Percentiles rank a stretch among this genome's conserved stretches.
Conservation (phyloP, 2,888 invertebrate species). For the Mermis nigrescens region DNA sequence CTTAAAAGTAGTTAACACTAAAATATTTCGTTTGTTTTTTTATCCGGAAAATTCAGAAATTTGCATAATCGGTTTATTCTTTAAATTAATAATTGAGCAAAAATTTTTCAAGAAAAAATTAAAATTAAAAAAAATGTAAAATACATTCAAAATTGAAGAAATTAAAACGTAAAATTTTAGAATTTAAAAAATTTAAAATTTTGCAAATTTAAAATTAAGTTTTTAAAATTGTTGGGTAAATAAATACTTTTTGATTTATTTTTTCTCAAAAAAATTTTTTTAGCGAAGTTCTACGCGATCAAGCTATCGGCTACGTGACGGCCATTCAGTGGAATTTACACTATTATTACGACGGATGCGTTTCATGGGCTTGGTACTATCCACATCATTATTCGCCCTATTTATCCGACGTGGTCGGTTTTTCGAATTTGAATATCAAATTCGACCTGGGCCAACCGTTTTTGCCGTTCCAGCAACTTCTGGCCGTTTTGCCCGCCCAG, state of each 20-base stretch:
- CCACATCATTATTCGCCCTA: conserved; percentile 92
- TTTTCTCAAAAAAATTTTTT: conserved; percentile 27
- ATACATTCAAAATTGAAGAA: no score
- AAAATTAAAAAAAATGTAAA: no score
- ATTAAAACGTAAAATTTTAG: no score
- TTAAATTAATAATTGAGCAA: no score
- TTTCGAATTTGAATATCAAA: conserved; percentile 50
- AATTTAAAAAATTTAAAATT: no score
- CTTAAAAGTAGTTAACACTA: no score
- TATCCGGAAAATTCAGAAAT: no score
- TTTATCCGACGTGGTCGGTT: conserved; percentile 71
- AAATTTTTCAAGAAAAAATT: no score
- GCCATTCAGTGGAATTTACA: conserved; percentile 89
- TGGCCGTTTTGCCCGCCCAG: conserved; percentile 70
- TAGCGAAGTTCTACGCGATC: conserved; percentile 55
- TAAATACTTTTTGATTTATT: not conserved
- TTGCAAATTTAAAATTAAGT: no score
- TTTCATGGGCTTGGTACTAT: conserved; percentile 96
- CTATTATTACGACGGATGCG: conserved; percentile 88
- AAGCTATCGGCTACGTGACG: conserved; percentile 68
- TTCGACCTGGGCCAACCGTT: conserved; percentile 72
- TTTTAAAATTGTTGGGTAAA: conserved; percentile 6
- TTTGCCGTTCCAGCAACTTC: conserved; percentile 69
- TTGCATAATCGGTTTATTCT: no score
- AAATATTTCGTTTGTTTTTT: no score